Conservation (phyloP, 2,888 invertebrate genomes). For the Himalopsyche kuldschensis region DNA sequence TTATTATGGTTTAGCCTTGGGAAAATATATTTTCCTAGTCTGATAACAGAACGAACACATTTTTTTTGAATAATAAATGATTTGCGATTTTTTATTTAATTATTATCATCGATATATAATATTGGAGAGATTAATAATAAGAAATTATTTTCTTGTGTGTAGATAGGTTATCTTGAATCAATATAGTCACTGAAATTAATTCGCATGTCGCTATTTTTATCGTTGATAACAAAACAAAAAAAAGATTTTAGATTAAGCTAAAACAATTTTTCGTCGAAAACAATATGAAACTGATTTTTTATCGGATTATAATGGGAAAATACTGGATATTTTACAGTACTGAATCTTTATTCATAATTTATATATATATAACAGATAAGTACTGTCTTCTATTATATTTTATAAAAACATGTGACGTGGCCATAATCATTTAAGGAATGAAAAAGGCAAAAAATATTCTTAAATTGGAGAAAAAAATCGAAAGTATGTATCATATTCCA, state of each 20-base stretch:
- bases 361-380: too few relatives aligned
- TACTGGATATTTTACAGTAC: neutral
- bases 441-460: too few relatives aligned
- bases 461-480: too few relatives aligned
- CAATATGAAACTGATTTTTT: neutral
- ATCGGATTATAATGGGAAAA: neutral
- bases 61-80: neutral
- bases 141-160: neutral
- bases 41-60: neutral
- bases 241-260: neutral
- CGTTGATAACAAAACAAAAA: neutral
- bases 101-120: neutral
- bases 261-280: neutral
- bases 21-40: neutral
- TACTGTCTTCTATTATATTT: too few relatives aligned
- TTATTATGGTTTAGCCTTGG: neutral
- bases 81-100: neutral
- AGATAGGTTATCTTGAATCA: neutral
- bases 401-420: too few relatives aligned
- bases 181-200: neutral
- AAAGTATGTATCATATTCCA: too few relatives aligned
- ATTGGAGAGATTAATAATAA: neutral
- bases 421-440: too few relatives aligned
- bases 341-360: too few relatives aligned
- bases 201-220: neutral